These are phyloP conservation scores for Gallinago jamesoni DNA, from an alignment of 2,113 vertebrate species.

Conservation along the genomic window DNA sequence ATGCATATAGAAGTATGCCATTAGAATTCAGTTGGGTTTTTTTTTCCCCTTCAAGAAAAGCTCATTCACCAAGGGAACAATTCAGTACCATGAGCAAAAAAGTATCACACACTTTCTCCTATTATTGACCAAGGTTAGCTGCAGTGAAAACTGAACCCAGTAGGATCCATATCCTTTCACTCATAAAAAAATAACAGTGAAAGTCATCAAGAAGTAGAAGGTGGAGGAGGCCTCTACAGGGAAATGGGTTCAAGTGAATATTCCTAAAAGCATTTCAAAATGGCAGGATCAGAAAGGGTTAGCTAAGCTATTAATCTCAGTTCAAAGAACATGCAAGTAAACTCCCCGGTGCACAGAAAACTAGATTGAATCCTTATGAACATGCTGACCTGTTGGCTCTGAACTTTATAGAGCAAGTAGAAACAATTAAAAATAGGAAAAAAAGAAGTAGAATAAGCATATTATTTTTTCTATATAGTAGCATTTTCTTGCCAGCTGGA, in stretches of 20 bases:
- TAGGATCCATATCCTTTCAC: not conserved
- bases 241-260: slow-evolving; percentile 20
- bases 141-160: not conserved
- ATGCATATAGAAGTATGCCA: not conserved
- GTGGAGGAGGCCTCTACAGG: not conserved
- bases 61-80: not conserved
- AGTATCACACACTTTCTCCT: not conserved
- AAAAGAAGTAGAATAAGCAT: not conserved
- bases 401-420: not conserved
- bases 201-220: slow-evolving; percentile 33
- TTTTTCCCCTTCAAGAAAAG: not conserved
- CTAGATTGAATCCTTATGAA: slow-evolving; percentile 64
- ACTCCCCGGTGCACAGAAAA: slow-evolving; percentile 4
- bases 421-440: not conserved
- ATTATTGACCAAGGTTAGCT: not conserved
- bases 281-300: slow-evolving; percentile 62
- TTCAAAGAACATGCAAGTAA: slow-evolving; percentile 47
- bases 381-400: slow-evolving; percentile 26
- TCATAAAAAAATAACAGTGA: slow-evolving; percentile 6
- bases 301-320: slow-evolving; percentile 57
- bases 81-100: not conserved
- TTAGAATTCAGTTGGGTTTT: not conserved
- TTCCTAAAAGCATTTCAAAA: slow-evolving; percentile 66
- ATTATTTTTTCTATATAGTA: not conserved
- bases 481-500: not conserved